Evolutionary conservation across 2,113 vertebrate genomes (phyloP).

Genomic region (Hippolais icterina): DNA sequence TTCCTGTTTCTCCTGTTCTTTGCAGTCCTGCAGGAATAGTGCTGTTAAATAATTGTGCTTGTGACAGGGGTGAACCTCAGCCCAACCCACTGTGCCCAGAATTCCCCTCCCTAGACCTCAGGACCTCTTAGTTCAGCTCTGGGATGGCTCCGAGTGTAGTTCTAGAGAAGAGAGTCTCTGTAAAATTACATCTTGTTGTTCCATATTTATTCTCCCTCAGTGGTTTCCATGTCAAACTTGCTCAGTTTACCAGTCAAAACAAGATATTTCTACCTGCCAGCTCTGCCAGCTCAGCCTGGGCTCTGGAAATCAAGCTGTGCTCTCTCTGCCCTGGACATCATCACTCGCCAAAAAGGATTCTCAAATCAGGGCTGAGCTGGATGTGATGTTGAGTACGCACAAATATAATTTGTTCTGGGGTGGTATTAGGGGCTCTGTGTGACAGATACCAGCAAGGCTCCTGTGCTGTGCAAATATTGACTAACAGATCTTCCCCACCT

Average conservation of each 20-base stretch:
- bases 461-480: background rate
- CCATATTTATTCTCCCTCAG: constrained; percentile 64
- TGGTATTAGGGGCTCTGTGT: background rate
- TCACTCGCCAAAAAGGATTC: constrained; percentile 36
- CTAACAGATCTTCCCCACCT: background rate
- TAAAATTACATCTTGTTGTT: constrained; percentile 62
- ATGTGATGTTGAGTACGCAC: background rate
- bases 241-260: constrained; percentile 69
- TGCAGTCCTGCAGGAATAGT: background rate
- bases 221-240: constrained; percentile 62
- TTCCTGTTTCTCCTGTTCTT: background rate
- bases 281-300: constrained; percentile 57
- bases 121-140: constrained; percentile 18
- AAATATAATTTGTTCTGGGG: constrained; percentile 6
- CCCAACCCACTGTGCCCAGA: background rate
- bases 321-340: constrained; percentile 62
- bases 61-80: constrained; percentile 2
- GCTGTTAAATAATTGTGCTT: background rate
- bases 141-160: background rate
- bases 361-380: background rate
- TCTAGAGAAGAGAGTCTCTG: constrained; percentile 10
- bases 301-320: constrained; percentile 66
- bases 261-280: constrained; percentile 66
- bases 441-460: background rate
- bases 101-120: constrained; percentile 30